Evolutionary conservation across 1,140 invertebrate species (phyloP).

Genomic region (Contarinia nasturtii): DNA sequence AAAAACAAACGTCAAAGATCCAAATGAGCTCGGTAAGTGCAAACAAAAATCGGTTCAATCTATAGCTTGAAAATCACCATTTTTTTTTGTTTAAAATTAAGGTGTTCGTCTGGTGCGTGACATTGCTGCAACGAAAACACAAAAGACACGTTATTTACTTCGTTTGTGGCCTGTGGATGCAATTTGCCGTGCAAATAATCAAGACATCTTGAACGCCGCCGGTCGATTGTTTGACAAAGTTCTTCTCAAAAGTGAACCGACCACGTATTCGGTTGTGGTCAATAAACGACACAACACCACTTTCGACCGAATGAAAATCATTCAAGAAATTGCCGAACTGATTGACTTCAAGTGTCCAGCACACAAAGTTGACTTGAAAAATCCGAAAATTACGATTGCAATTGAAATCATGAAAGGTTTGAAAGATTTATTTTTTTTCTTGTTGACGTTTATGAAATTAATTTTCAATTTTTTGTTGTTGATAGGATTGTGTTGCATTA

Average conservation of each 20-base stretch:
- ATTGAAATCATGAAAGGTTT: slow-evolving; percentile 51
- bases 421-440: too few relatives aligned
- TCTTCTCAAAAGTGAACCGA: slow-evolving; percentile 45
- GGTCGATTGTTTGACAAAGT: slow-evolving; percentile 48
- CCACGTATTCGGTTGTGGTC: slow-evolving; percentile 57
- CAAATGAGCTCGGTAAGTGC: slow-evolving; percentile 38
- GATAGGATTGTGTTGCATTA: slow-evolving; percentile 39
- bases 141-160: slow-evolving; percentile 51
- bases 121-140: slow-evolving; percentile 37
- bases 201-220: slow-evolving; percentile 48
- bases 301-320: slow-evolving; percentile 45
- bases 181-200: slow-evolving; percentile 56
- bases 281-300: slow-evolving; percentile 65
- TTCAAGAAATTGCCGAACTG: slow-evolving; percentile 46
- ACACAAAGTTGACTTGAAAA: slow-evolving; percentile 58
- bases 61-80: too few relatives aligned
- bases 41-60: too few relatives aligned
- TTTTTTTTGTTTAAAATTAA: too few relatives aligned
- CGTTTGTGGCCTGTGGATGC: slow-evolving; percentile 61
- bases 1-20: slow-evolving; percentile 49
- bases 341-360: slow-evolving; percentile 42
- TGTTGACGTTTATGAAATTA: too few relatives aligned
- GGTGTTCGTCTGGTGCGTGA: slow-evolving; percentile 52
- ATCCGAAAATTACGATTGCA: slow-evolving; percentile 51
- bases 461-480: too few relatives aligned